Percentiles rank a stretch among this genome's conserved stretches.
These are phyloP conservation scores for Troides oblongomaculatus DNA, from an alignment of 2,888 invertebrate genomes.

Conservation along the genomic window DNA sequence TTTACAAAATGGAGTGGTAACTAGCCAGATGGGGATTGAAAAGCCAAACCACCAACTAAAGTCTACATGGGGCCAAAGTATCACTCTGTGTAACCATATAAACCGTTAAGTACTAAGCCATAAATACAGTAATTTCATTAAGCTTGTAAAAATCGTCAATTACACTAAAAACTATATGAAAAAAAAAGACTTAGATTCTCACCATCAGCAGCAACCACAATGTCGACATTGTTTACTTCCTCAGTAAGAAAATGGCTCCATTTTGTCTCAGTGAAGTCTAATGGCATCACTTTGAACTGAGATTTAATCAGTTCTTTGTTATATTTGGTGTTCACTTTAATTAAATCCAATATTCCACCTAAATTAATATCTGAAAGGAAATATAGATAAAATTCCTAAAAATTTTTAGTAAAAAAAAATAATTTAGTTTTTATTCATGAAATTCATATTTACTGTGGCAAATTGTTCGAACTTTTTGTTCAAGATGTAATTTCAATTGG, in stretches of 20 bases:
- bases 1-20: too few relatives aligned
- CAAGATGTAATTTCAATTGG: too few relatives aligned
- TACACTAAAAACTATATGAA: not conserved
- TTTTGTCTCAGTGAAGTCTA: slow-evolving; percentile 83
- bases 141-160: too few relatives aligned
- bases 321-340: slow-evolving; percentile 83
- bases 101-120: too few relatives aligned
- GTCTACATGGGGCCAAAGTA: too few relatives aligned
- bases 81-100: too few relatives aligned
- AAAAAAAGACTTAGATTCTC: slow-evolving; percentile 31
- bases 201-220: slow-evolving; percentile 93
- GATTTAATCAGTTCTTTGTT: slow-evolving; percentile 82
- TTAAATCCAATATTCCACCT: slow-evolving; percentile 86
- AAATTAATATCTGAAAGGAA: slow-evolving; percentile 84
- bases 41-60: too few relatives aligned
- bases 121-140: too few relatives aligned
- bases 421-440: not conserved
- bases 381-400: not conserved
- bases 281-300: slow-evolving; percentile 81
- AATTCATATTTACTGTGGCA: too few relatives aligned
- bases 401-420: not conserved
- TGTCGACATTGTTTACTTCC: slow-evolving; percentile 80
- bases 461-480: too few relatives aligned
- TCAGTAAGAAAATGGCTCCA: slow-evolving; percentile 78
- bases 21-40: too few relatives aligned